Base-by-base conservation (phyloP, 2,113 vertebrate species). In the Kryptolebias marmoratus region DNA sequence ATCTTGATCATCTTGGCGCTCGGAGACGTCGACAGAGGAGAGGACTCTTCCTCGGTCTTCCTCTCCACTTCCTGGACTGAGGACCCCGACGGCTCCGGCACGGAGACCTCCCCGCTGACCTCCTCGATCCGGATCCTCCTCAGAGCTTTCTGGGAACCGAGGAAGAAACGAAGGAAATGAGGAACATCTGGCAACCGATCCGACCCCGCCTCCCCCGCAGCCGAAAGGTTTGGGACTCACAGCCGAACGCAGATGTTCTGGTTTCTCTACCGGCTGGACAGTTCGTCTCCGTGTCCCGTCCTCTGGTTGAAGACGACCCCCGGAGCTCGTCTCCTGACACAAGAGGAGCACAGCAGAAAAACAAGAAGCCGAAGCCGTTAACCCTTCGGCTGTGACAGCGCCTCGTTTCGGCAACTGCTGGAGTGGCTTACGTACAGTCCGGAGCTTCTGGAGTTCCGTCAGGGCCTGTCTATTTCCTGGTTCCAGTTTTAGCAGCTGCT, bases 401-500 rank as follows among this genome's bases (percentile, higher is more conserved):
- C 30, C 31, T 22, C 22, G 22, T 22, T 22, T 22, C 22, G 22
- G 22, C 22, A 5, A 42, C n/a, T 27, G 52, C 14, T 2, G 56
- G 13, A 36, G 30, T 2, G 0, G 27, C n/a, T n/a, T 6, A 90
- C 81, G 0, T 89, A 98, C 96, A 70, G 91, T 93, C 73, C 92
- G 94, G 73, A 98, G 95, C 91, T 95, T 99, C 48, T 91, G 93
- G 74, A 98, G 94, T 87, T 99, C 97, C 0, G 91, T 95, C 65
- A 94, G 62, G 56, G 97, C 97, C 88, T 97, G 97, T 18, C 97
- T 99, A 93, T 98, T 98, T 80, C 96, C 97, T 62, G 97, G 97
- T 87, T 99, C 97, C 81, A 98, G 82, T 70, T 94, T 95, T 87
- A 99, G 83, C 68, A 99, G 90, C 74, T 93, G 94, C 88, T 96